phyloP scores from a whole-genome alignment of 2,888 invertebrate species.

The Drosophila emarginata region DNA sequence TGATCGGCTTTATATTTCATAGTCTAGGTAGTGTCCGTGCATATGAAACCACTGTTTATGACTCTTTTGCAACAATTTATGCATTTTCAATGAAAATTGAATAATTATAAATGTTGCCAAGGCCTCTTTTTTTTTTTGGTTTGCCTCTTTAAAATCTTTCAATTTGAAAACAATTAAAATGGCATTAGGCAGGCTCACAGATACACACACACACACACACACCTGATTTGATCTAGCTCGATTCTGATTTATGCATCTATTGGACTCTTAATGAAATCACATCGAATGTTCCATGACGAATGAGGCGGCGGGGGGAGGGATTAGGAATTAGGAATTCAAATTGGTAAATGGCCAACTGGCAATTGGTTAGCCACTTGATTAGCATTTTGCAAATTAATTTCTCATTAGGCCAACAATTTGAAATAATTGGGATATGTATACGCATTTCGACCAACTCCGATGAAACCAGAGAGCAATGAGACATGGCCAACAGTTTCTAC shows the following conservation, averaged over 20 bases:
- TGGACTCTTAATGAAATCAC: constrained; percentile 43
- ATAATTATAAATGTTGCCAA: constrained; percentile 12
- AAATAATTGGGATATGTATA: constrained; percentile 64
- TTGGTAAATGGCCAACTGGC: constrained; percentile 30
- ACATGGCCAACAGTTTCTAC: constrained; percentile 12
- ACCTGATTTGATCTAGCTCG: constrained; percentile 8
- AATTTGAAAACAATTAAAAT: constrained; percentile 49
- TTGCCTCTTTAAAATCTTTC: background rate
- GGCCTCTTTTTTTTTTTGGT: constrained; percentile 14
- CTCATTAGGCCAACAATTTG: constrained; percentile 65
- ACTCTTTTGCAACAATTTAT: constrained; percentile 3
- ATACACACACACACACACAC: background rate
- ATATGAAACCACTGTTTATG: background rate
- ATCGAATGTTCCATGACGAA: constrained; percentile 24
- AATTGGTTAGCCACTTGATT: constrained; percentile 46
- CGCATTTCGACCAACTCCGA: constrained; percentile 23
- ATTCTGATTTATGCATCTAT: constrained; percentile 27
- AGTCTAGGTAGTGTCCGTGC: too few species aligned
- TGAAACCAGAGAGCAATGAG: constrained; percentile 24
- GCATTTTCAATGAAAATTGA: constrained; percentile 1
- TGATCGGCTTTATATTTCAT: too few species aligned
- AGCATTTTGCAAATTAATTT: constrained; percentile 68
- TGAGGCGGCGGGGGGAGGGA: constrained; percentile 13
- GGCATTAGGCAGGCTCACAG: constrained; percentile 37
- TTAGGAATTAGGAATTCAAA: constrained; percentile 36